Conservation (phyloP, 2,888 invertebrate genomes). For the Dicyrtomina minuta region DNA sequence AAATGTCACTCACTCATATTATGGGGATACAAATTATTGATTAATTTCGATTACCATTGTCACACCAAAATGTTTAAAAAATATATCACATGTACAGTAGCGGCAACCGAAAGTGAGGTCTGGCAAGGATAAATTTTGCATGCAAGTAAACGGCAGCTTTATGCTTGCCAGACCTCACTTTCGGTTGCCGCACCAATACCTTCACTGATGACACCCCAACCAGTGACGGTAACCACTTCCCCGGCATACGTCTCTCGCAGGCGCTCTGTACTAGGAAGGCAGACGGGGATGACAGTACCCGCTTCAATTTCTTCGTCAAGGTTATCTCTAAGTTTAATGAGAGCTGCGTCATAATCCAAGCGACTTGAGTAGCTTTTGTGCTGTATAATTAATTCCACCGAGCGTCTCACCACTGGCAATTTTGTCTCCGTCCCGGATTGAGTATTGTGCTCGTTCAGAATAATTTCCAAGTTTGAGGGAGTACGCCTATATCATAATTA, state of each 20-base stretch:
- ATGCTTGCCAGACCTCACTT: no score
- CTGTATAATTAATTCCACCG: slow-evolving; percentile 53
- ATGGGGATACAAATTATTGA: no score
- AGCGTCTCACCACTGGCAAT: slow-evolving; percentile 20
- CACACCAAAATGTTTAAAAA: no score
- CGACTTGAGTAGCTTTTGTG: slow-evolving; percentile 54
- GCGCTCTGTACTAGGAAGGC: slow-evolving; percentile 52
- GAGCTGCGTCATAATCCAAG: slow-evolving; percentile 57
- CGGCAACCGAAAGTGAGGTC: no score
- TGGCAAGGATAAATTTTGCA: no score
- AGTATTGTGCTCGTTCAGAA: slow-evolving; percentile 45
- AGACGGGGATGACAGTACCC: slow-evolving; percentile 53
- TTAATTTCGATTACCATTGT: no score
- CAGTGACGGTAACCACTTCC: slow-evolving; percentile 54
- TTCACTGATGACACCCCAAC: slow-evolving; percentile 55
- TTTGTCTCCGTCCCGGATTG: slow-evolving; percentile 30
- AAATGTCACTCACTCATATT: no score
- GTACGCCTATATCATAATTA: slow-evolving; percentile 35
- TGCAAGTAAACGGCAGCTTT: no score
- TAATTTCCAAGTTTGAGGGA: slow-evolving; percentile 45
- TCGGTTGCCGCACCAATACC: no score
- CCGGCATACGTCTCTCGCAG: slow-evolving; percentile 49
- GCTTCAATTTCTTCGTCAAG: slow-evolving; percentile 47
- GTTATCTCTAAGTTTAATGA: slow-evolving; percentile 55
- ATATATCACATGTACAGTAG: not conserved